Evolutionary conservation across 2,113 vertebrate species (phyloP).

Genomic region (Vicugna pacos): DNA sequence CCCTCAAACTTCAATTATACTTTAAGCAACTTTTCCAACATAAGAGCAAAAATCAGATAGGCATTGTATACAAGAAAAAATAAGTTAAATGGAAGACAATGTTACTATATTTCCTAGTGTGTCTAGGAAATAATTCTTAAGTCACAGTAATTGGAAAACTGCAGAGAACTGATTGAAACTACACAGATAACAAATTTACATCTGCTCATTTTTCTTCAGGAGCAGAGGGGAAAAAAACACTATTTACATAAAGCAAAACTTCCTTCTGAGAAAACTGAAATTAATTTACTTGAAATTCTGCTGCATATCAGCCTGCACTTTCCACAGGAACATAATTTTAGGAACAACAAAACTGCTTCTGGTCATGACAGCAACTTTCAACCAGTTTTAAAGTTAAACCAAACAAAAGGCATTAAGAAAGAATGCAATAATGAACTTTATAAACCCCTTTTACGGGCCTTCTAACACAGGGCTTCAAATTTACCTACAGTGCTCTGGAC

Average conservation of each 20-base stretch:
- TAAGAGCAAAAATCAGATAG: constrained; percentile 11
- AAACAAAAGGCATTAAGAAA: constrained; percentile 39
- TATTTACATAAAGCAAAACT: constrained; percentile 64
- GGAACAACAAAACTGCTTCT: constrained; percentile 61
- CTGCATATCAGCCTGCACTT: constrained; percentile 26
- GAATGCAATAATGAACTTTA: constrained; percentile 40
- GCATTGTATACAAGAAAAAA: constrained; percentile 23
- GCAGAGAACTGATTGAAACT: constrained; percentile 61
- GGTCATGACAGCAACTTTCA: constrained; percentile 63
- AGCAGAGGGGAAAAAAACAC: constrained; percentile 41
- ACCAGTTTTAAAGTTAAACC: constrained; percentile 63
- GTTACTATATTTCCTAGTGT: constrained; percentile 65
- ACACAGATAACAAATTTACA: constrained; percentile 70
- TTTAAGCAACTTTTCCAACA: constrained; percentile 25
- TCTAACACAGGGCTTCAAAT: constrained; percentile 25
- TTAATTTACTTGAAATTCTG: constrained; percentile 74
- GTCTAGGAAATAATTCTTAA: constrained; percentile 74
- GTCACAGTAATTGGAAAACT: constrained; percentile 76
- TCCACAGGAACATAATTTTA: constrained; percentile 61
- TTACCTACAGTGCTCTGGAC: constrained; percentile 38
- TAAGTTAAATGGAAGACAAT: constrained; percentile 63
- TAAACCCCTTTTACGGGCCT: constrained; percentile 22
- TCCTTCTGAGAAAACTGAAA: constrained; percentile 71
- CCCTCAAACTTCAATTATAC: constrained; percentile 36
- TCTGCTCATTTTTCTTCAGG: constrained; percentile 60